Evolutionary conservation across 1,140 invertebrate genomes (phyloP), one percentile per base, ranked within the genome.

Genomic region (Hylaeus anthracinus): DNA sequence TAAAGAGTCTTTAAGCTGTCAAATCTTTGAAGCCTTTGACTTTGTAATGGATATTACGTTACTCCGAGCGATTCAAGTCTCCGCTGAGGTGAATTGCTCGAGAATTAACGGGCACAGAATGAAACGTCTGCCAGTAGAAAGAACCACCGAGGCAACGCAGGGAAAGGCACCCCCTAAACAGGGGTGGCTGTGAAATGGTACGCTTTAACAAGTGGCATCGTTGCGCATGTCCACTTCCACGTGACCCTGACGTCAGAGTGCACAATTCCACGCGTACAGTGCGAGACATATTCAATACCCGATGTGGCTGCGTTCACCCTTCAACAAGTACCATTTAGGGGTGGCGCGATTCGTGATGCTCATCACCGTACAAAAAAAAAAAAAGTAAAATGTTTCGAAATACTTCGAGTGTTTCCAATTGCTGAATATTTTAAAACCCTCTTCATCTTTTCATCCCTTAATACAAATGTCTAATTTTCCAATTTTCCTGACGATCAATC

Each of bases 171-270:
- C 14, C 14, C 45, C 43, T 58, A 12, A 58, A 53, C 45, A 60
- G 53, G 67, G 48, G 48, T 55, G 45, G 51, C 48, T 43, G 48
- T 63, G 67, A 78, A 78, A 72, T 72, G 67, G 76, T 58, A 78
- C 10, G 48, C 37, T 78, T 78, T 78, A 78, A 78, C 76, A 78
- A 78, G 76, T 72, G 48, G 67, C n/a, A 78, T 78, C 56, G 48
- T 78, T 78, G 76, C 76, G 76, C 76, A 78, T 72, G 76, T 72
- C 76, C 58, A 78, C 58, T 61, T 72, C 15, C 48, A 51, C 43
- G 56, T 72, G 67, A 78, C 67, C 74, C 67, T 78, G 67, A 78
- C 76, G 76, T 72, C 76, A 78, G 76, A 72, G 72, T 72, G 76
- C 76, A 78, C 76, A 78, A 78, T 78, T 78, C 76, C 67, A 78